Evolutionary conservation across 2,113 vertebrate genomes (phyloP), one percentile per base, ranked within the genome.

Genomic region (Zosterops hypoxanthus): DNA sequence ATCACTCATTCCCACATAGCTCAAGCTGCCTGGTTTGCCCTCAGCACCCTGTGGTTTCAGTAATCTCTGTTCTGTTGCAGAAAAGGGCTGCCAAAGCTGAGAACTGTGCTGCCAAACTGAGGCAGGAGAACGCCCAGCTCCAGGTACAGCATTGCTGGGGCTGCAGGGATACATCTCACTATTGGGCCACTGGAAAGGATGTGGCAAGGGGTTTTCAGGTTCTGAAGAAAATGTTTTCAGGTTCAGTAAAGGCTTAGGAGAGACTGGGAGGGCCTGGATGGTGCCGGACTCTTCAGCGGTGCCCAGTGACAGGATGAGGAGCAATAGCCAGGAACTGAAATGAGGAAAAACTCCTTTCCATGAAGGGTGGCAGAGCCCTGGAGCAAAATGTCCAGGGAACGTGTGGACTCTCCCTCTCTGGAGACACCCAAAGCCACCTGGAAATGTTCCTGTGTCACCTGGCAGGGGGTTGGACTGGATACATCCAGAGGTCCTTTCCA

Each of bases 81-180:
- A 99, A 99, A 70, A 98, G 99, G 55, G 99, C 99, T 2, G 75
- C 98, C 12, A 99, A 98, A 85, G 99, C 99, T 29, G 99, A 99
- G 94, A 98, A 50, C 91, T 96, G 60, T 0, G 97, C 97, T 26
- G 68, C 97, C 22, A 99, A 97, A 69, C 96, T 99, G 90, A 99
- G 98, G 26, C 97, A 98, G 89, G 99, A 99, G 26, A 95, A 98
- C 1, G 96, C 97, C 0, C 95, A 98, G 52, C 98, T 99, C 15
- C 98, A 99, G 98, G 99, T 99, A 96, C 1, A 4, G 22, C 7
- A 1, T 22, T 25, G 25, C 65, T 44, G 77, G 47, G 52, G 26
- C 47, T 75, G 6, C 56, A 36, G 66, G 19, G 33, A 6, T 2
- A 0, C n/a, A 7, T 4, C 60, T 52, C n/a, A n/a, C n/a, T n/a